Evolutionary conservation across 2,888 invertebrate genomes (phyloP).

Genomic region (Drosophila vallismaia): DNA sequence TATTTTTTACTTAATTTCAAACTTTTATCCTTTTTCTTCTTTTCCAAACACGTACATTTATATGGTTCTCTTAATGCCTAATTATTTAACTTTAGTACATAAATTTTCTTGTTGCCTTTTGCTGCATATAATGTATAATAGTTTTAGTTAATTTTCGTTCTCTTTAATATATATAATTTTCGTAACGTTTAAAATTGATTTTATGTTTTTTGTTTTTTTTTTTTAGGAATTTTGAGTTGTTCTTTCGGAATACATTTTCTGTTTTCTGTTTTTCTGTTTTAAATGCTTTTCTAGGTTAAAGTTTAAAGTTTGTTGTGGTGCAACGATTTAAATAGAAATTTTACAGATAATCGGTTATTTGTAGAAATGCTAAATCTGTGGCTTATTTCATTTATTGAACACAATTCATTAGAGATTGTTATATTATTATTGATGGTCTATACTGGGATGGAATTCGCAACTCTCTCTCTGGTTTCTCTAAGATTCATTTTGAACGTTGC

Average conservation of each 20-base stretch:
- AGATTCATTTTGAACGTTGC: constrained; percentile 17
- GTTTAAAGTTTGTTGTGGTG: constrained; percentile 38
- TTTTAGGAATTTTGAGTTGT: constrained; percentile 79
- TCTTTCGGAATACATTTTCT: constrained; percentile 67
- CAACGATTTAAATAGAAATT: constrained; percentile 22
- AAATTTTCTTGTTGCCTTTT: constrained; percentile 49
- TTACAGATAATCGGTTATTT: constrained; percentile 20
- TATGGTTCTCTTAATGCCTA: constrained; percentile 49
- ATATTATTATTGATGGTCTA: constrained; percentile 29
- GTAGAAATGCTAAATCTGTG: constrained; percentile 24
- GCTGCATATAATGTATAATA: constrained; percentile 57
- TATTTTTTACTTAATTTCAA: constrained; percentile 59
- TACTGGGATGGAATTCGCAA: constrained; percentile 25
- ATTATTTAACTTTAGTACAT: constrained; percentile 61
- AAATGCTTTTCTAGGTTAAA: constrained; percentile 45
- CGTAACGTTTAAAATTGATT: constrained; percentile 54
- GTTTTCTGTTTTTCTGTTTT: constrained; percentile 38
- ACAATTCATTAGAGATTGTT: constrained; percentile 53
- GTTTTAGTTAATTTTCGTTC: constrained; percentile 49
- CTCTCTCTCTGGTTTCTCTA: constrained; percentile 13
- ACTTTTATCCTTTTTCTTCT: constrained; percentile 24
- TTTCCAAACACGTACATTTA: constrained; percentile 43
- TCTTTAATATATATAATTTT: constrained; percentile 35
- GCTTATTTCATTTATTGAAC: constrained; percentile 54
- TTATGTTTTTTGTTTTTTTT: constrained; percentile 11